A percentile compares a stretch with the other conserved stretches of the same genome.
These are phyloP conservation scores for Tiaroga cobitis DNA, from an alignment of 2,797 vertebrate species.

Conservation along the genomic window DNA sequence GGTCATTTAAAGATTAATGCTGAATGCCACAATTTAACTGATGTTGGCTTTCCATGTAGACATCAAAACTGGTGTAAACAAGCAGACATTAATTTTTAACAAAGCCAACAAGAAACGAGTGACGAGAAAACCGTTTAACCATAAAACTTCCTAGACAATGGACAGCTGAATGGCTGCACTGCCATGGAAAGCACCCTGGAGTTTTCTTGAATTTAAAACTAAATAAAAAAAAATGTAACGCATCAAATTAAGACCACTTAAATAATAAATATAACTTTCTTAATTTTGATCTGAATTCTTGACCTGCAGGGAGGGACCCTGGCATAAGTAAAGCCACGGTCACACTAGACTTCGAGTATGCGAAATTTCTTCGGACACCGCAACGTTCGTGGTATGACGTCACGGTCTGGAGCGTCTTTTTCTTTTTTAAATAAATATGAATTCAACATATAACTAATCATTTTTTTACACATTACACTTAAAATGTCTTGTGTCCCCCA, in stretches of 20 bases:
- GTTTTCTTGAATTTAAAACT: not conserved
- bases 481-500: too few species aligned
- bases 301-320: too few species aligned
- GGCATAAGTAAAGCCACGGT: too few species aligned
- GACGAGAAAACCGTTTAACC: not conserved
- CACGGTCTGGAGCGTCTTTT: too few species aligned
- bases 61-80: constrained; percentile 48
- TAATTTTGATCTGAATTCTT: too few species aligned
- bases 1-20: constrained; percentile 51
- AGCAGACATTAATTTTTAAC: constrained; percentile 51
- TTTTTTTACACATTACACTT: too few species aligned
- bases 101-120: not conserved
- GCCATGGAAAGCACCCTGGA: not conserved
- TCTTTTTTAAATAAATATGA: too few species aligned
- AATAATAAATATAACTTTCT: not conserved
- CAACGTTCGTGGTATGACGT: too few species aligned
- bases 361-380: too few species aligned
- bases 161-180: not conserved
- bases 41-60: constrained; percentile 38
- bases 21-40: constrained; percentile 30
- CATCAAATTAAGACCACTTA: not conserved
- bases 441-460: too few species aligned
- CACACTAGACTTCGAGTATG: too few species aligned
- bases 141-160: not conserved
- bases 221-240: not conserved